phyloP scores from a whole-genome alignment of 1,140 invertebrate genomes.

The Aporrectodea caliginosa region DNA sequence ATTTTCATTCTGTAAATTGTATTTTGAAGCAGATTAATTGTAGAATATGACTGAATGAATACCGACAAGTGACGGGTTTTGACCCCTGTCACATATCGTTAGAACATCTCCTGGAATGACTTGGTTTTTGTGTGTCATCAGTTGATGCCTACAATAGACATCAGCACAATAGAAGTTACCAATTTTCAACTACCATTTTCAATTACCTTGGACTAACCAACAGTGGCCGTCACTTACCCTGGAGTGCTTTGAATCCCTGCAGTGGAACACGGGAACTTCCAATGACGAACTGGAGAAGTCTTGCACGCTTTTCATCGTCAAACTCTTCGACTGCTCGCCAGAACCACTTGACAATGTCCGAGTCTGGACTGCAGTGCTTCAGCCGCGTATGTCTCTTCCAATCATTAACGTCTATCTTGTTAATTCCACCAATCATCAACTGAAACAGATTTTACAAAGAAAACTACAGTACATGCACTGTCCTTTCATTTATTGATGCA shows the following conservation, averaged over 20 bases:
- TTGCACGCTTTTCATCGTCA: slow-evolving; percentile 86
- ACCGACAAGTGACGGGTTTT: neutral
- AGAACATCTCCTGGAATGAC: too few relatives aligned
- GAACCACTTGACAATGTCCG: slow-evolving; percentile 89
- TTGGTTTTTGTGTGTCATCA: too few relatives aligned
- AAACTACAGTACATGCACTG: too few relatives aligned
- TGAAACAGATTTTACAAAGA: slow-evolving; percentile 32
- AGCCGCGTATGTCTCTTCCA: slow-evolving; percentile 90
- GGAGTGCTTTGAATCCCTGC: slow-evolving; percentile 80
- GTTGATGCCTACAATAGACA: too few relatives aligned
- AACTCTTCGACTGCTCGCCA: slow-evolving; percentile 89
- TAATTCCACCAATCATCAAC: slow-evolving; percentile 87
- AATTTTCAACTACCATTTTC: too few relatives aligned
- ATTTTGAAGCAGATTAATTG: too few relatives aligned
- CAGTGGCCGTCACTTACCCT: slow-evolving; percentile 5
- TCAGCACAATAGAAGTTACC: too few relatives aligned
- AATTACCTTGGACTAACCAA: too few relatives aligned
- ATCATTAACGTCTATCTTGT: slow-evolving; percentile 87
- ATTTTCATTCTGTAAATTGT: too few relatives aligned
- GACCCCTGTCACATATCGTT: neutral
- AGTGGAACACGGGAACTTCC: slow-evolving; percentile 90
- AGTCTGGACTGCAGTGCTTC: slow-evolving; percentile 74
- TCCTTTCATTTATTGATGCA: too few relatives aligned
- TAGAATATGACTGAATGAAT: neutral
- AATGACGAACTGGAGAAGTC: slow-evolving; percentile 92